Base-by-base conservation (phyloP, 2,797 vertebrate species). In the Enteromius argenteus region DNA sequence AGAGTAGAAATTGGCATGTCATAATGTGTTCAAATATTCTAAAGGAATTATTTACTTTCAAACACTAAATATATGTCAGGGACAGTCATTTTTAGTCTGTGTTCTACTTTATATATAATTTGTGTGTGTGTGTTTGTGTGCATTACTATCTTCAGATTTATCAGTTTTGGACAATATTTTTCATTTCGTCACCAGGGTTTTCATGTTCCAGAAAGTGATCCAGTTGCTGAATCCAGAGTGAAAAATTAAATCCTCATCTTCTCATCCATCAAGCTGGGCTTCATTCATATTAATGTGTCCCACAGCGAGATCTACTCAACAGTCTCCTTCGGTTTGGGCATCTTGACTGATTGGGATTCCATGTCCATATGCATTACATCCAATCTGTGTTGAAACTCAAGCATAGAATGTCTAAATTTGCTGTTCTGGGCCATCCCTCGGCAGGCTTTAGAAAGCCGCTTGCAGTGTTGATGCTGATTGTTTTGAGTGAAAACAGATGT, bases 401-500 rank as follows among this genome's bases (percentile, higher is more conserved):
- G 91, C 35, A 92, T 90, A 92, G 89, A 90, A 84, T 76, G 92
- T 87, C 91, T 92, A 92, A 93, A 93, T 93, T 91, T 92, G 86
- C 89, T 82, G n/a, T 87, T 91, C 91, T 91, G 88, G 86, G 89
- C 90, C 49, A 83, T 93, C 89, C 91, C 91, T 92, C 90, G 80
- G 88, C 92, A 91, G 92, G 92, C 92, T 93, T 90, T 90, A 91
- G 88, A 94, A 93, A 94, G 91, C 91, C 92, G 93, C 92, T 93
- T 92, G 92, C 91, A 90, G 90, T 88, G 91, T 91, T 79, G 88
- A 87, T 75, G 84, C 93, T 94, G 93, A 94, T 95, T 95, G 94
- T 94, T 93, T 93, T 93, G 93, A 96, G 92, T 95, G 87, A 94
- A 95, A 96, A 93, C 95, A 96, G 95, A 96, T 96, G 95, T 94